Conservation (phyloP, 2,113 vertebrate genomes). For the Hassar affinis region DNA sequence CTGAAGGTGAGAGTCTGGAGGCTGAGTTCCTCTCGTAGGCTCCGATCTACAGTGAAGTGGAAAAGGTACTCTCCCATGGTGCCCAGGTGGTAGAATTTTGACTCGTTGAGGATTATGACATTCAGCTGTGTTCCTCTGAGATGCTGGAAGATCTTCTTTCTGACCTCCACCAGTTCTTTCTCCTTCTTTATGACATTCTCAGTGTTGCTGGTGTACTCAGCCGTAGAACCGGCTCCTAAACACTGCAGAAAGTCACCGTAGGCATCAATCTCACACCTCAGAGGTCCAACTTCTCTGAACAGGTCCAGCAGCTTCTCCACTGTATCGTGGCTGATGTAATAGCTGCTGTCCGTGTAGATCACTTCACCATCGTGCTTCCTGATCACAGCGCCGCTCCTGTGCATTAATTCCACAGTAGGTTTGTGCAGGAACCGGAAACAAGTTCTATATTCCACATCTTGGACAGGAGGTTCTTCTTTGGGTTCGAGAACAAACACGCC, state of each 20-base stretch:
- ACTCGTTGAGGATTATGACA: conserved; percentile 87
- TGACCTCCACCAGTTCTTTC: conserved; percentile 64
- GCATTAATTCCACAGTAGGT: conserved; percentile 79
- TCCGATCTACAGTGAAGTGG: conserved; percentile 77
- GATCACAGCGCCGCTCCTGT: conserved; percentile 71
- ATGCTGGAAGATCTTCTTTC: conserved; percentile 77
- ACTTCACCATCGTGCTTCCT: conserved; percentile 56
- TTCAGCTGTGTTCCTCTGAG: conserved; percentile 81
- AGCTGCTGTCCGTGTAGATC: conserved; percentile 92
- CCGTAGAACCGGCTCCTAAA: conserved; percentile 78
- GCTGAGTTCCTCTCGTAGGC: conserved; percentile 76
- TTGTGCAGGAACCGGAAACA: conserved; percentile 89
- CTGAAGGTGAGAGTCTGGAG: conserved; percentile 79
- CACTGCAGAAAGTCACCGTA: conserved; percentile 95
- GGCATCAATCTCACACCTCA: conserved; percentile 89
- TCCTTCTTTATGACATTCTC: conserved; percentile 71
- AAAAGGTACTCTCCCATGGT: conserved; percentile 86
- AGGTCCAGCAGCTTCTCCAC: conserved; percentile 72
- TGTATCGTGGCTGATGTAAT: conserved; percentile 79
- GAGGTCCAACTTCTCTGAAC: conserved; percentile 70
- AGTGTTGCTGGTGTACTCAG: conserved; percentile 73
- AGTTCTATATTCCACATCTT: conserved; percentile 69
- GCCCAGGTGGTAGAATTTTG: conserved; percentile 91
- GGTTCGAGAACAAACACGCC: conserved; percentile 88
- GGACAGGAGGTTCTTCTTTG: not conserved